Evolutionary conservation across 2,888 invertebrate genomes (phyloP).

Genomic region (Agrochola lota): DNA sequence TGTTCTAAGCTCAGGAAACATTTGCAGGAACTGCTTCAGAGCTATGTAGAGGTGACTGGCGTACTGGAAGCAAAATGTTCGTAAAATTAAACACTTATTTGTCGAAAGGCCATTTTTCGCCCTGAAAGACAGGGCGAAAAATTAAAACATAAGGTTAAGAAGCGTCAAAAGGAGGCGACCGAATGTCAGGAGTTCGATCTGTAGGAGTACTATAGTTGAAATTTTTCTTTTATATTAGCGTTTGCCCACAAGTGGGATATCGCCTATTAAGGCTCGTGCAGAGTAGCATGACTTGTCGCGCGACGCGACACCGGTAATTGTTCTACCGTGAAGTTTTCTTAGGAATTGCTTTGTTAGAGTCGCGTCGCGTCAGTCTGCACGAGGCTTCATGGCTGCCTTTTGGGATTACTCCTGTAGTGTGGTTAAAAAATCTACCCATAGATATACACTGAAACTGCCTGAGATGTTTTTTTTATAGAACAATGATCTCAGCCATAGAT

Average conservation of each 20-base stretch:
- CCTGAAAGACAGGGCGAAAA: too few species aligned
- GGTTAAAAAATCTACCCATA: not conserved
- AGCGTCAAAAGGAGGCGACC: not conserved
- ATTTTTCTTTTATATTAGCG: not conserved
- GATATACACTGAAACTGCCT: not conserved
- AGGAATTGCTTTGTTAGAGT: too few species aligned
- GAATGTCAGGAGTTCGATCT: not conserved
- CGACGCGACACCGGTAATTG: too few species aligned
- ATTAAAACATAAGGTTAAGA: too few species aligned
- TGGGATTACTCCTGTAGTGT: not conserved
- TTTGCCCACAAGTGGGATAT: not conserved
- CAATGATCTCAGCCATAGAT: not conserved
- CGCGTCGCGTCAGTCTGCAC: too few species aligned
- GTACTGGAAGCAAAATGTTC: constrained; percentile 75
- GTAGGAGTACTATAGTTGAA: not conserved
- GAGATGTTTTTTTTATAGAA: not conserved
- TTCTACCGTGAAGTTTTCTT: too few species aligned
- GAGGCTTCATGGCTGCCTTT: not conserved
- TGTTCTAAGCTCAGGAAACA: constrained; percentile 90
- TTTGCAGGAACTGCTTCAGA: constrained; percentile 90
- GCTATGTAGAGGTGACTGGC: constrained; percentile 90
- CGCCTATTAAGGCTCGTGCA: too few species aligned
- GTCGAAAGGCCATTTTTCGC: not conserved
- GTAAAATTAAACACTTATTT: not conserved
- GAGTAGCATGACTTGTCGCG: too few species aligned